Conservation (phyloP, 1,140 invertebrate genomes). For the Papilio xuthus region DNA sequence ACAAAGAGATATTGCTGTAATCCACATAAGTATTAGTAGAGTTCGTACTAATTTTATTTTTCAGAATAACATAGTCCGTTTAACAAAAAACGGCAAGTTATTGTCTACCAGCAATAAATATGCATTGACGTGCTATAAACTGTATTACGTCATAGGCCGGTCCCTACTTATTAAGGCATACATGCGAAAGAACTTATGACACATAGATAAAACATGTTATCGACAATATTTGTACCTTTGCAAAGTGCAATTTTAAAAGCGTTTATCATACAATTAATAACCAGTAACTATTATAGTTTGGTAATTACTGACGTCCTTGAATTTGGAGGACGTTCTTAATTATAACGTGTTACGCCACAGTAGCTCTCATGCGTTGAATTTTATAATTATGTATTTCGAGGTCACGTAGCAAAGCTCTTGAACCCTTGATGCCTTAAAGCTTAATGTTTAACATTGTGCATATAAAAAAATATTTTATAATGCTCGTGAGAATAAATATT, state of each 20-base stretch:
- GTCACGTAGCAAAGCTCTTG: neutral
- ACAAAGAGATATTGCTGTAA: neutral
- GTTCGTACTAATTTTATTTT: neutral
- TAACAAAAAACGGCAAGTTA: neutral
- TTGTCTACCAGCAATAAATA: conserved; percentile 53
- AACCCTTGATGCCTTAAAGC: neutral
- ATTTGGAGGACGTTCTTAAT: neutral
- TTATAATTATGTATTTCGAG: neutral
- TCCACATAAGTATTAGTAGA: too few relatives aligned
- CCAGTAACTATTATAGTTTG: neutral
- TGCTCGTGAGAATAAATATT: neutral
- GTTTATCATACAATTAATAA: neutral
- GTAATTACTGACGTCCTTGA: neutral
- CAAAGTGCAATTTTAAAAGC: neutral
- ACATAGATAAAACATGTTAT: neutral
- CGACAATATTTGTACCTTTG: neutral
- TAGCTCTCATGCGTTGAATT: neutral
- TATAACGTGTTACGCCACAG: neutral
- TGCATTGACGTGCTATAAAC: conserved; percentile 61
- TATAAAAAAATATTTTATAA: too few relatives aligned
- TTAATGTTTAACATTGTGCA: neutral
- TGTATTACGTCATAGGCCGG: conserved; percentile 59
- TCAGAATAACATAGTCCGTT: neutral
- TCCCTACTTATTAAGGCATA: conserved; percentile 23
- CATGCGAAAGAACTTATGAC: conserved; percentile 4